Evolutionary conservation across 2,113 vertebrate genomes (phyloP), one percentile per base, ranked within the genome.

Genomic region (Campylomormyrus tamandua): DNA sequence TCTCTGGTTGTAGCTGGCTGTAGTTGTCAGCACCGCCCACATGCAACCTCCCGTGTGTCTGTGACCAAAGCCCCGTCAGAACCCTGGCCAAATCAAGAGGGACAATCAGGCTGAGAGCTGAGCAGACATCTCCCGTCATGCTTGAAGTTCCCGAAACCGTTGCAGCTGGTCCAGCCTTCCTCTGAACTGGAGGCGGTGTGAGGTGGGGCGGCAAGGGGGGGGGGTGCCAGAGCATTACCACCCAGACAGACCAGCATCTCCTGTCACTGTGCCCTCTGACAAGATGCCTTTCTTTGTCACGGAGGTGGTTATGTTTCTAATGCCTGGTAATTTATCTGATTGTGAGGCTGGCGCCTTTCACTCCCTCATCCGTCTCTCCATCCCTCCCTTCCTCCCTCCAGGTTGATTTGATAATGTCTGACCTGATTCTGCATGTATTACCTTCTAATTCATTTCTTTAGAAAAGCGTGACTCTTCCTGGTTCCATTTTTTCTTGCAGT

Each of bases 201-300:
- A 42, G 49, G 56, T 8, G 21, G 56, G 24, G 24, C 0, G 6
- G 21, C 5, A 83, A 3, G 42, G 35, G 11, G 15, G 31, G 77
- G 15, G 21, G 19, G 6, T 77, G 15, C 53, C 53, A 13, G 21
- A 17, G 56, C 27, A 52, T 50, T 39, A 80, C 24, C 27, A 17
- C 39, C 62, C 70, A 88, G 66, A 89, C 70, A 80, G 7, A 42
- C 42, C 31, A 66, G 39, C 42, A 11, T 52, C 46, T 77, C 70
- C n/a, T 89, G 88, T 89, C 66, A 89, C 48, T 17, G 88, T 83
- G 88, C 66, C 66, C 88, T 89, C 24, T 21, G 46, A 4, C n/a
- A 80, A 48, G 70, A 48, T 27, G 24, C 27, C 31, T 49, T 52
- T 0, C 70, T 74, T 46, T 39, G 62, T 89, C 13, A 52, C 53